A percentile compares a stretch with the other conserved stretches of the same genome.
Evolutionary conservation across 35 echinoderm and acorn worm genomes (phyloP).

Genomic region (Strongylocentrotus purpuratus): DNA sequence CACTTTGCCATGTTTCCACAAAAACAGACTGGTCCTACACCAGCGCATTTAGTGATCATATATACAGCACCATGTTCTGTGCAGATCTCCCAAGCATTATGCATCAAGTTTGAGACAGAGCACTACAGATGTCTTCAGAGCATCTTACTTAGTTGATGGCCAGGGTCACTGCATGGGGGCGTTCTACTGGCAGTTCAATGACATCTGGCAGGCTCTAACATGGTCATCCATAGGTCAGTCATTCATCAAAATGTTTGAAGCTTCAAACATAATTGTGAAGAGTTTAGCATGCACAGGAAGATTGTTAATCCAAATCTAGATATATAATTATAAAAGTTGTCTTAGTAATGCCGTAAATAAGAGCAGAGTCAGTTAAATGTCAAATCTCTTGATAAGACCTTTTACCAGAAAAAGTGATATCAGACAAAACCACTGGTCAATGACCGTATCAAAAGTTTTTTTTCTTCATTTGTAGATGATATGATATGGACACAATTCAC

Average conservation of each 20-base stretch:
- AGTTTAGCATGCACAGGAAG: too few relatives aligned
- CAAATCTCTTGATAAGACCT: too few relatives aligned
- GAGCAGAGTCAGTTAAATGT: too few relatives aligned
- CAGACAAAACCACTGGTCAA: too few relatives aligned
- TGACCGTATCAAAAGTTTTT: too few relatives aligned
- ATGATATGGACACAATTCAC: too few relatives aligned
- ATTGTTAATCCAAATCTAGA: too few relatives aligned
- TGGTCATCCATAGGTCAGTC: conserved; percentile 91
- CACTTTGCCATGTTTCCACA: conserved; percentile 62
- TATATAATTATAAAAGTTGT: too few relatives aligned
- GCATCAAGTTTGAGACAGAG: conserved; percentile 96
- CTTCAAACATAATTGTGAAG: not conserved
- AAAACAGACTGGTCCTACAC: conserved; percentile 59
- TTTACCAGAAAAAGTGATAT: too few relatives aligned
- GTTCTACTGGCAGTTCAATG: conserved; percentile 98
- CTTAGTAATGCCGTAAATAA: too few relatives aligned
- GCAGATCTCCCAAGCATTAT: conserved; percentile 91
- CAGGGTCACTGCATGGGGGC: conserved; percentile 89
- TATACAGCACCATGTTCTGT: conserved; percentile 71
- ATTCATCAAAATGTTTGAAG: not conserved
- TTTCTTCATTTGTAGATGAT: too few relatives aligned
- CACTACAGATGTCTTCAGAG: conserved; percentile 87
- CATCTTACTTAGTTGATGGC: conserved; percentile 49
- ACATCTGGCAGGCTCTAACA: conserved; percentile 98
- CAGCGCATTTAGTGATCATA: conserved; percentile 75